Evolutionary conservation across 1,140 invertebrate genomes (phyloP).

Genomic region (Aphis craccivora): DNA sequence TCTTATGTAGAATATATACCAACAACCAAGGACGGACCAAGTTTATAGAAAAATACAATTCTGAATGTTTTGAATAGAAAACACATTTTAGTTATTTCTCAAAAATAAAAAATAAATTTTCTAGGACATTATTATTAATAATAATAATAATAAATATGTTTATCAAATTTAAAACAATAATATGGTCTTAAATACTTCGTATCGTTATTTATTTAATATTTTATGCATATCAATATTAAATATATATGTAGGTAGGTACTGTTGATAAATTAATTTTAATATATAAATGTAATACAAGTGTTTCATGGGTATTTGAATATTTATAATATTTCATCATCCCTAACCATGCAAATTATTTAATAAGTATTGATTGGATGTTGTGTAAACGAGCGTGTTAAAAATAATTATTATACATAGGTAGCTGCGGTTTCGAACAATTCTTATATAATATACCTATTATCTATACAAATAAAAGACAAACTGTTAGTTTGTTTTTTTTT

Average conservation of each 20-base stretch:
- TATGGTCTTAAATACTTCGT: not conserved
- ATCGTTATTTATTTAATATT: not conserved
- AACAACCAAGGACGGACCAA: not conserved
- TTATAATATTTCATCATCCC: not conserved
- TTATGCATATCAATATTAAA: not conserved
- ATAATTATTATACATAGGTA: not conserved
- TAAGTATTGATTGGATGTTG: not conserved
- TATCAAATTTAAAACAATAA: not conserved
- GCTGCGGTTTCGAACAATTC: not conserved
- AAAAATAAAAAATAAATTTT: not conserved
- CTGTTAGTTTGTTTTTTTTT: too few species aligned
- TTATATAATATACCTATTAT: not conserved
- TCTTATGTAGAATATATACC: constrained; percentile 6
- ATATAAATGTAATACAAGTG: not conserved
- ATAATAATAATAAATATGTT: not conserved
- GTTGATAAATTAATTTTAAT: not conserved
- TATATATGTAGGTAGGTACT: too few species aligned
- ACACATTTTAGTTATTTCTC: not conserved
- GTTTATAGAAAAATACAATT: not conserved
- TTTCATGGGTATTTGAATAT: not conserved
- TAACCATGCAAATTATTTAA: not conserved
- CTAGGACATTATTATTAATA: not conserved
- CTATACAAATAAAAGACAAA: too few species aligned
- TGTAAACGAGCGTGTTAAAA: not conserved
- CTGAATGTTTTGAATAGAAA: not conserved